Percentiles rank a stretch among this genome's conserved stretches.
Conservation (phyloP, 2,888 invertebrate genomes). For the Lepidonotus clava region DNA sequence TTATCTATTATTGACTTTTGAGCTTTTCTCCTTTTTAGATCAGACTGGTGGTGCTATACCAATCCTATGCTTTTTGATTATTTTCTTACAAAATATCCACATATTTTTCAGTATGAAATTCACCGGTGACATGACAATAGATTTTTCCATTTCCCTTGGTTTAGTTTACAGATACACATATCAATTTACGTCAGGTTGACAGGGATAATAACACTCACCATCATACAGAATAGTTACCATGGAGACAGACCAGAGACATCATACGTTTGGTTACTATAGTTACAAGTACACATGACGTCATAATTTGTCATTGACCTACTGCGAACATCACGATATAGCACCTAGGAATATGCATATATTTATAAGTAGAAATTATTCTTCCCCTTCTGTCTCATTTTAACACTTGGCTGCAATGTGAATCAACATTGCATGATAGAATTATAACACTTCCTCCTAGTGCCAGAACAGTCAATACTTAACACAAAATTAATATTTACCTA, state of each 20-base stretch:
- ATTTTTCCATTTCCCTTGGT: background rate
- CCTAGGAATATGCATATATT: slow-evolving; percentile 44
- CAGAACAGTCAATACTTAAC: no score
- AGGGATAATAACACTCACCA: slow-evolving; percentile 28
- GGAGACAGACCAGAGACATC: slow-evolving; percentile 43
- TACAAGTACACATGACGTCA: slow-evolving; percentile 26
- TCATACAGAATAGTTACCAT: slow-evolving; percentile 37
- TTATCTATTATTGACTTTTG: no score
- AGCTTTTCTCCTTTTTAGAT: no score
- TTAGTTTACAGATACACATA: slow-evolving; percentile 33
- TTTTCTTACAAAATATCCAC: slow-evolving; percentile 15
- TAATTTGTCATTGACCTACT: slow-evolving; percentile 38
- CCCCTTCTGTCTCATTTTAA: background rate
- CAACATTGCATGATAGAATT: no score
- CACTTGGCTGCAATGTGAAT: background rate
- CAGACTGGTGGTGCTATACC: background rate
- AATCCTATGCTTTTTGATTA: background rate
- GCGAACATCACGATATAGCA: slow-evolving; percentile 51
- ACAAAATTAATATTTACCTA: no score
- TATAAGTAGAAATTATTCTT: slow-evolving; percentile 17
- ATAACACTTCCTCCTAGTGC: no score
- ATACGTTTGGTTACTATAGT: slow-evolving; percentile 36
- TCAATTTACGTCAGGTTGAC: slow-evolving; percentile 25
- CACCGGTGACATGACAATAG: background rate
- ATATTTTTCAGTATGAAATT: background rate